A percentile compares a stretch with the other conserved stretches of the same genome.
Evolutionary conservation across 2,113 vertebrate genomes (phyloP).

Genomic region (Sphaerodactylus townsendi): DNA sequence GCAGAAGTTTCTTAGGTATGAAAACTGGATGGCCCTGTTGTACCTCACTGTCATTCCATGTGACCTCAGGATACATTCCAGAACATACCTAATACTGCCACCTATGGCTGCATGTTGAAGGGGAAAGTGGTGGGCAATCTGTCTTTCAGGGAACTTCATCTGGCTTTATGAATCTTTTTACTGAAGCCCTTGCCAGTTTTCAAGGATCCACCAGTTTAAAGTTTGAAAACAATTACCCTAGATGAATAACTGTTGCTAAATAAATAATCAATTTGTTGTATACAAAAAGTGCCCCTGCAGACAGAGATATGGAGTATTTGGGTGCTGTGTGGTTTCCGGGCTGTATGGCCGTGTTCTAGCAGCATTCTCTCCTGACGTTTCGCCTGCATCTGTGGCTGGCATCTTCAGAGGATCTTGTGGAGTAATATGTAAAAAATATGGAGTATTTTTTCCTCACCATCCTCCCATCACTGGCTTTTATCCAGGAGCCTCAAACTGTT

Average conservation of each 20-base stretch:
- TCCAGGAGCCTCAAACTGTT: constrained; percentile 48
- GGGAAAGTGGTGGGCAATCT: background rate
- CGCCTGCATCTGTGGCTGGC: too few species aligned
- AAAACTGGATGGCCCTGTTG: background rate
- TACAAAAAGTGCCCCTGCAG: background rate
- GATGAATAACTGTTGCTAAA: background rate
- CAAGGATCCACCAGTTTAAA: background rate
- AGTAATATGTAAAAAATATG: too few species aligned
- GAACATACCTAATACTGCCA: background rate
- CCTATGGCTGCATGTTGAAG: background rate
- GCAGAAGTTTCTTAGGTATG: background rate
- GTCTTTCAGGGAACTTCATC: background rate
- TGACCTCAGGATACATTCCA: background rate
- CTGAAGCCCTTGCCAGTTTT: background rate
- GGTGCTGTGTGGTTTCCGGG: too few species aligned
- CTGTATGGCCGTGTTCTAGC: too few species aligned
- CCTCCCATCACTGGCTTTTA: constrained; percentile 33
- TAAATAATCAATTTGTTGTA: constrained; percentile 2
- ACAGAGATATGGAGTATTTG: constrained; percentile 25
- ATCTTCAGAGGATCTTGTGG: too few species aligned
- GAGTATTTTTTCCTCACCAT: background rate
- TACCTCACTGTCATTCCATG: background rate
- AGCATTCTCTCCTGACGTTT: too few species aligned
- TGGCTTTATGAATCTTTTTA: background rate
- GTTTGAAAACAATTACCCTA: background rate